Percentiles rank a stretch among this genome's conserved stretches.
phyloP scores from a whole-genome alignment of 2,888 invertebrate species.

The Tenthredo mesomela region DNA sequence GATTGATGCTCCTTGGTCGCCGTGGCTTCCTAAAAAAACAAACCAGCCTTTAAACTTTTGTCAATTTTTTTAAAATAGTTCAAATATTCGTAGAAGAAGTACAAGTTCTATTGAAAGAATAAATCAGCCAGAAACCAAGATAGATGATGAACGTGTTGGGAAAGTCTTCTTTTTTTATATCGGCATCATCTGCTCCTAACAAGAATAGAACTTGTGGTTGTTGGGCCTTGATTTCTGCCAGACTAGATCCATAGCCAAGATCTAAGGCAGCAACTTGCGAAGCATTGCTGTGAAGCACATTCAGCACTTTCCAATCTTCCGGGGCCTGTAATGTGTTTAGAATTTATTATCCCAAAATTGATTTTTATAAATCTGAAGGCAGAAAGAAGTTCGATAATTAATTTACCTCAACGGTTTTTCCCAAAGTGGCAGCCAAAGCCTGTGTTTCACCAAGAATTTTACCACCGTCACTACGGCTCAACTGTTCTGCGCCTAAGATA shows the following conservation, averaged over 20 bases:
- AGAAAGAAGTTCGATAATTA: conserved; percentile 48
- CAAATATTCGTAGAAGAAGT: too few relatives aligned
- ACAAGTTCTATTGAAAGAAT: background rate
- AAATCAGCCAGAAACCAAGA: conserved; percentile 81
- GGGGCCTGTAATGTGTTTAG: conserved; percentile 68
- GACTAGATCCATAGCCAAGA: conserved; percentile 93
- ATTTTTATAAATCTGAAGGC: conserved; percentile 53
- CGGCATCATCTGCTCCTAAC: conserved; percentile 95
- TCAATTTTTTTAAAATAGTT: background rate
- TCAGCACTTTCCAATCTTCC: conserved; percentile 89
- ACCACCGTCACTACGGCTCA: conserved; percentile 89
- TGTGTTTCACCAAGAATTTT: conserved; percentile 88
- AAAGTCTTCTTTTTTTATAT: conserved; percentile 87
- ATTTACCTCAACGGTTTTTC: conserved; percentile 80
- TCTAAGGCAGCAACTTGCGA: conserved; percentile 97
- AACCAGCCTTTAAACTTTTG: background rate
- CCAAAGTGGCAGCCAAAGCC: conserved; percentile 83
- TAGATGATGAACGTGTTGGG: conserved; percentile 93
- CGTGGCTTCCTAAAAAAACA: conserved; percentile 91
- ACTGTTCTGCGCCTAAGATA: conserved; percentile 92
- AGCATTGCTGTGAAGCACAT: conserved; percentile 96
- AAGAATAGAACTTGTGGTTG: conserved; percentile 92
- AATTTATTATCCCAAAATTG: conserved; percentile 5
- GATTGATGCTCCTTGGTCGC: conserved; percentile 94
- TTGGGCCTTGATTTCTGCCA: conserved; percentile 80